Conservation (phyloP, 2,797 vertebrate species). For the Cheirogaleus major region DNA sequence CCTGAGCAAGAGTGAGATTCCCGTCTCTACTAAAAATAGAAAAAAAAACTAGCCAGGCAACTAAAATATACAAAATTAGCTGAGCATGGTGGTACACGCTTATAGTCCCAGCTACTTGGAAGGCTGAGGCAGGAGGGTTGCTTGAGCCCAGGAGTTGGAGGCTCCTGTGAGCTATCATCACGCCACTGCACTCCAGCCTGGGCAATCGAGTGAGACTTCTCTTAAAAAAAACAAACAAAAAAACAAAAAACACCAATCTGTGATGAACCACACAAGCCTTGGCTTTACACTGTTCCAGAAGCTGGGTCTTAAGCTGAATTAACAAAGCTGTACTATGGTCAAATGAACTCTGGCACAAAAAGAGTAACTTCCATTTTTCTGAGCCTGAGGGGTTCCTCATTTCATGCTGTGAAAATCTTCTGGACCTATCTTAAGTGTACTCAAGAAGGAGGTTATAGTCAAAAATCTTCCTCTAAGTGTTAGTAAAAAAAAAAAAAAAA, state of each 20-base stretch:
- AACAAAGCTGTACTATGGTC: conserved; percentile 49
- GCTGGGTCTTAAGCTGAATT: conserved; percentile 88
- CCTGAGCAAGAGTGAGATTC: no score
- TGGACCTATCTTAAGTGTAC: not conserved
- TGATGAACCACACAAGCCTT: conserved; percentile 90
- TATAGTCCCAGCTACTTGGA: no score
- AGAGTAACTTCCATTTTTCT: not conserved
- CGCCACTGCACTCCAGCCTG: no score
- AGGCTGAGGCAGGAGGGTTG: no score
- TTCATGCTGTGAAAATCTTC: not conserved
- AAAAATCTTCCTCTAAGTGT: not conserved
- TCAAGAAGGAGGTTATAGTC: not conserved
- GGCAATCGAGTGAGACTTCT: no score
- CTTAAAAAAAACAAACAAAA: no score
- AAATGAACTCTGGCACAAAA: not conserved
- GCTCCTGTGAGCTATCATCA: no score
- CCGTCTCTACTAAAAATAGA: no score
- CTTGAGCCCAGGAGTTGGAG: no score
- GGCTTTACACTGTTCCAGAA: conserved; percentile 88
- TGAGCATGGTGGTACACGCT: no score
- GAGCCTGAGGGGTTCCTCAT: not conserved
- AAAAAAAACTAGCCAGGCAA: no score
- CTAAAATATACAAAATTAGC: no score
- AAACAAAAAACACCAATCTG: conserved; percentile 85
- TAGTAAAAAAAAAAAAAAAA: not conserved